Conservation (phyloP, 1,140 invertebrate genomes). For the Drosophila paulistorum region DNA sequence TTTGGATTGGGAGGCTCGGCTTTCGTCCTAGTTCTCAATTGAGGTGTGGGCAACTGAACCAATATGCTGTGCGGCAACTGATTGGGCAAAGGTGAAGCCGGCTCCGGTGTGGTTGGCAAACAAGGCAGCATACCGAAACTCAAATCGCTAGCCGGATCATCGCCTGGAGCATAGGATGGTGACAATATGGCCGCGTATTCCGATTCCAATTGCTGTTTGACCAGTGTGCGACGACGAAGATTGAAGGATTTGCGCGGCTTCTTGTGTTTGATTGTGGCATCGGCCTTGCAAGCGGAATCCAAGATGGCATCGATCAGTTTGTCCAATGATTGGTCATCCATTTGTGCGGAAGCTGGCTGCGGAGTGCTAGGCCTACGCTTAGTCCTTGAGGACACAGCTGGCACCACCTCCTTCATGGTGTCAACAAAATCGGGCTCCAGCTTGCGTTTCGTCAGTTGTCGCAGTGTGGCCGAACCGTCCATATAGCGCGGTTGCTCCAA, state of each 20-base stretch:
- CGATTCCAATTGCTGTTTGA: constrained; percentile 69
- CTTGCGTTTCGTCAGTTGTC: constrained; percentile 57
- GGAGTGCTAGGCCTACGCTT: constrained; percentile 35
- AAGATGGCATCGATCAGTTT: constrained; percentile 79
- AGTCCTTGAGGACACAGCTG: not conserved
- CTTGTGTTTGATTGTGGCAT: constrained; percentile 57
- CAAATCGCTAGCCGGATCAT: constrained; percentile 78
- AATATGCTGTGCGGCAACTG: constrained; percentile 37
- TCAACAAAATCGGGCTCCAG: constrained; percentile 66
- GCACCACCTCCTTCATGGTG: constrained; percentile 39
- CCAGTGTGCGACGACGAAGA: constrained; percentile 67
- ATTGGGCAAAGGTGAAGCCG: constrained; percentile 43
- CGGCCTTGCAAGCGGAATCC: constrained; percentile 77
- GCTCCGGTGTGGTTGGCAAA: constrained; percentile 41
- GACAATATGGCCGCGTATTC: constrained; percentile 55
- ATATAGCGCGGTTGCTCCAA: constrained; percentile 74
- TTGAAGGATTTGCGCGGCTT: constrained; percentile 72
- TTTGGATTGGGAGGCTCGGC: not conserved
- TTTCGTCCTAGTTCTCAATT: not conserved
- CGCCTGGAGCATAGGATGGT: constrained; percentile 76
- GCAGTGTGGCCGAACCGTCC: not conserved
- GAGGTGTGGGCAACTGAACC: constrained; percentile 48
- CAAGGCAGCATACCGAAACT: constrained; percentile 56
- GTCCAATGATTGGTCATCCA: constrained; percentile 79
- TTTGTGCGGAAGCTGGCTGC: constrained; percentile 60